Conservation (phyloP, 1,140 invertebrate genomes). For the Geopemphigus sp. region DNA sequence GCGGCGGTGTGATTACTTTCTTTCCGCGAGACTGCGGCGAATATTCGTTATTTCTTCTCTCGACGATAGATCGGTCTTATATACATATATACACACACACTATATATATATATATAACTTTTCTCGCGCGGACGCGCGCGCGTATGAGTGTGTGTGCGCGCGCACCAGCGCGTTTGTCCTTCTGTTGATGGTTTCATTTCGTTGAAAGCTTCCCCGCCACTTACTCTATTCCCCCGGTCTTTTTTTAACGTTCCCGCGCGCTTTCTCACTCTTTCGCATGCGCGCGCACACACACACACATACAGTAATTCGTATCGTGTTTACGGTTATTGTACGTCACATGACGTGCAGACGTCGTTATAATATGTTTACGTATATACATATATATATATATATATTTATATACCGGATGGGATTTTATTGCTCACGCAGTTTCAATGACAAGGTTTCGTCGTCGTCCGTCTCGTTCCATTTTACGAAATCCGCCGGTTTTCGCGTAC, state of each 20-base stretch:
- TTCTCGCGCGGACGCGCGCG: background rate
- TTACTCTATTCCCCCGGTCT: background rate
- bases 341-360: constrained; percentile 16
- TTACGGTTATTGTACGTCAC: background rate
- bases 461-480: constrained; percentile 5
- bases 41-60: constrained; percentile 40
- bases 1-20: constrained; percentile 28
- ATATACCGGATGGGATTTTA: background rate
- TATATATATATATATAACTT: no score
- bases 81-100: background rate
- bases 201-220: constrained; percentile 36
- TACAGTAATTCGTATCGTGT: background rate
- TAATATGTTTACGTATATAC: no score
- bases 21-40: constrained; percentile 44
- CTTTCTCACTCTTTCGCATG: background rate
- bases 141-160: background rate
- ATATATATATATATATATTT: no score
- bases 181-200: constrained; percentile 38
- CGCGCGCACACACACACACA: background rate
- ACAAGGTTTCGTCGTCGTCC: background rate
- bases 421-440: constrained; percentile 1
- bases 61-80: background rate
- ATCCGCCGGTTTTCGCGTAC: background rate
- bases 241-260: background rate
- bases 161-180: no score